A percentile compares a stretch with the other conserved stretches of the same genome.
phyloP scores from a whole-genome alignment of 92 coral and sea anemone species.

The Porites divaricata region DNA sequence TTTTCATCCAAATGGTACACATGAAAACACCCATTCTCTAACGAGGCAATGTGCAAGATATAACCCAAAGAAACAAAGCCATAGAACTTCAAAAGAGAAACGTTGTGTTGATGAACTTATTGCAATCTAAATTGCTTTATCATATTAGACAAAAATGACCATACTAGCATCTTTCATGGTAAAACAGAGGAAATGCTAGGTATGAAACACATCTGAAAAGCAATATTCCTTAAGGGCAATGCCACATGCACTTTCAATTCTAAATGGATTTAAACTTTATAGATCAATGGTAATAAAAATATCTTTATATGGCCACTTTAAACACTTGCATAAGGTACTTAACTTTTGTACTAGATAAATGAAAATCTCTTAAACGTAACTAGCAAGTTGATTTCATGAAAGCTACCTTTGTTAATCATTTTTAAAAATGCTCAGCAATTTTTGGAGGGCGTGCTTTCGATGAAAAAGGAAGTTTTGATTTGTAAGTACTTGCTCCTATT shows the following conservation, averaged over 20 bases:
- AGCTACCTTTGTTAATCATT: neutral
- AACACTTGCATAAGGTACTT: constrained; percentile 33
- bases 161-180: neutral
- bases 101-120: constrained; percentile 27
- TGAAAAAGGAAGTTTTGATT: constrained; percentile 13
- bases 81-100: neutral
- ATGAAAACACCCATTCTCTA: neutral
- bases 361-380: neutral
- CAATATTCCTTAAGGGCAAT: neutral
- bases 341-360: constrained; percentile 8
- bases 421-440: neutral
- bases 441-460: constrained; percentile 1
- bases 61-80: neutral
- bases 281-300: constrained; percentile 23
- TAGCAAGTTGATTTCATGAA: neutral
- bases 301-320: constrained; percentile 34
- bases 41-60: constrained; percentile 4
- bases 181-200: neutral
- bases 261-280: neutral
- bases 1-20: neutral
- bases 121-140: constrained; percentile 23
- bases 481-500: constrained; percentile 1
- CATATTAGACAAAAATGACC: constrained; percentile 5
- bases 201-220: neutral
- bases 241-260: neutral